Evolutionary conservation across 64 coral and sea anemone genomes (phyloP), one percentile per base, ranked within the genome.

Genomic region (Anthopleura sola): DNA sequence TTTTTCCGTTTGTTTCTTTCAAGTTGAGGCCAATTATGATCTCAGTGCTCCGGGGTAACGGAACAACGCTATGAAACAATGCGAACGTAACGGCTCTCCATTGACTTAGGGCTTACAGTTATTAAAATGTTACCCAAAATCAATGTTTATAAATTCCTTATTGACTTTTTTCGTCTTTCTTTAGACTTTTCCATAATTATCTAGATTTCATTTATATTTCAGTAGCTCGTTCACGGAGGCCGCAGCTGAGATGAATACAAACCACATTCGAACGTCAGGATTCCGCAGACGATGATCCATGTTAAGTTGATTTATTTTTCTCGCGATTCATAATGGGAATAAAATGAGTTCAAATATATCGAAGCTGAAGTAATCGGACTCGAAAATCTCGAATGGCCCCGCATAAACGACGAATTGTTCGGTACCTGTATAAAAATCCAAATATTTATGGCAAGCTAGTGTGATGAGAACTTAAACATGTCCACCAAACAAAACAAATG

Each of bases 101-200:
- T 84, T 90, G 75, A 48, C 53, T 83, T 37, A 33, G 51, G 56
- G 60, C 78, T 26, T 39, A 75, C 33, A 75, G 76, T 90, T 83
- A 90, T 90, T 90, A 84, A 85, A 90, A 90, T 84, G 88, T 85
- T 82, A 77, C 68, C 88, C 81, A 90, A 83, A 78, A 90, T 79
- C 76, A 79, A 79, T 79, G 76, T 79, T 79, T 79, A 48, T 79
- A 48, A 71, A 71, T 71, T 14, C 29, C 10, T 32, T 71, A 34
- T 71, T 71, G 31, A 71, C 66, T 31, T 71, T 71, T 71, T 71
- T 71, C 29, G 28, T 71, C 24, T 28, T 28, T 34, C 66, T 71
- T 71, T 71, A 14, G 29, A 71, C 66, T 71, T 71, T 71, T 71
- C 29, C 66, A 32, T 71, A 71, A 36, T 71, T 34, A 71, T 71